These are phyloP conservation scores for Nymphalis polychloros DNA, from an alignment of 2,888 invertebrate species.

Conservation along the genomic window DNA sequence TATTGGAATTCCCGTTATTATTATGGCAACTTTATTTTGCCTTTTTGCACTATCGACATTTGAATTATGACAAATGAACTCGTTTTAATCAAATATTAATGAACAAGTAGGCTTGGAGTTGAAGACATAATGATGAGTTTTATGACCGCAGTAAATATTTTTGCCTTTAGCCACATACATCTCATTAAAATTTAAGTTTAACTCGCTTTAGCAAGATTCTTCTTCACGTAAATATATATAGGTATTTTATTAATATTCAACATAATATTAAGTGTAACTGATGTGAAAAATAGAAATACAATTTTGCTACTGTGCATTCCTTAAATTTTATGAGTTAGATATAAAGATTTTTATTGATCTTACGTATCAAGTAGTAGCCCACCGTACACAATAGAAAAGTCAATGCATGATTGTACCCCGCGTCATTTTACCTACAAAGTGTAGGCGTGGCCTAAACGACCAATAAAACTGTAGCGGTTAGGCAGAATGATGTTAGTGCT, in stretches of 20 bases:
- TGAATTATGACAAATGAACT: slow-evolving; percentile 22
- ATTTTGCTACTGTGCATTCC: too few species aligned
- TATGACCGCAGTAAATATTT: slow-evolving; percentile 25
- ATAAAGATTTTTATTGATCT: not conserved
- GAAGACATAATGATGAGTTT: slow-evolving; percentile 24
- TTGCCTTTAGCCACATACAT: slow-evolving; percentile 10
- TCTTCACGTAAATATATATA: too few species aligned
- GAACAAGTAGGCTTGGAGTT: slow-evolving; percentile 28
- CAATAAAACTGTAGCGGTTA: slow-evolving; percentile 51
- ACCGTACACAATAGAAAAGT: slow-evolving; percentile 25
- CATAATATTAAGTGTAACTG: not conserved
- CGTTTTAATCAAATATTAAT: slow-evolving; percentile 26
- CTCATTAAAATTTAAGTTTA: slow-evolving; percentile 11
- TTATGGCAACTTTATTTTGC: slow-evolving; percentile 22
- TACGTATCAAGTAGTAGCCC: slow-evolving; percentile 2
- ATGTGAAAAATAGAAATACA: too few species aligned
- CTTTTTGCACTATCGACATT: slow-evolving; percentile 24
- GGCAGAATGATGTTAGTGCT: slow-evolving; percentile 32
- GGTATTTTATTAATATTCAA: not conserved
- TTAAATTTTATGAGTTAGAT: too few species aligned
- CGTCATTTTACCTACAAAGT: slow-evolving; percentile 34
- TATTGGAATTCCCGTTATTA: slow-evolving; percentile 26
- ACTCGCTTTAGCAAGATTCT: slow-evolving; percentile 6
- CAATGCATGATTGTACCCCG: slow-evolving; percentile 21
- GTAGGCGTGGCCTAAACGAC: slow-evolving; percentile 53